Evolutionary conservation across 2,888 invertebrate species (phyloP), one percentile per base, ranked within the genome.

Genomic region (Philaethria dido): DNA sequence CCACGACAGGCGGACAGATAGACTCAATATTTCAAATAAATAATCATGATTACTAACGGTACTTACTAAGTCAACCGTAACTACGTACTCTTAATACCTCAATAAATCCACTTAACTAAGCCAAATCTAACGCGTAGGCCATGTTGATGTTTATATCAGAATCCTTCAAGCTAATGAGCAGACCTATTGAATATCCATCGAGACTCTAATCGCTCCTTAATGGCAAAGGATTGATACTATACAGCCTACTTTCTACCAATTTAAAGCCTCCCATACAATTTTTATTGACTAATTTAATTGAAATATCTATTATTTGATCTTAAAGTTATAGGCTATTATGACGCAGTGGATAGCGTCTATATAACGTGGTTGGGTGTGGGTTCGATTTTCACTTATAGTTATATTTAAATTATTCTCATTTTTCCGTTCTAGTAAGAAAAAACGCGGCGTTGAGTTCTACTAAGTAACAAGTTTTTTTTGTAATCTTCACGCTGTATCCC

Each of bases 101-200:
- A 57, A 62, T 66, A 66, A 55, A 62, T 66, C 25, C 47, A 42
- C 42, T 66, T 47, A 62, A 66, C 45, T 14, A 44, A 66, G 54
- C 33, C 62, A 50, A 60, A 66, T 66, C 52, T 62, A 44, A 54
- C 33, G 60, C 55, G 64, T 64, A 64, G 63, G 57, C 57, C 55
- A 57, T 39, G 47, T 45, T 48, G 57, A 57, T 42, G 57, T 45
- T 66, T 60, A 70, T 50, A 65, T 63, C 68, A 65, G 62, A 65
- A 70, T 68, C 42, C 59, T 33, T 69, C 64, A 61, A 42, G 59
- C 60, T 70, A 70, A 70, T 68, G 65, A 70, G 65, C 57, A 59
- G 55, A 70, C 36, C 68, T 42, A 70, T 70, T 65, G 65, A 70
- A 66, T 65, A 68, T 55, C 62, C 62, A 68, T 65, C 62, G 42